These are phyloP conservation scores for Amiota mariae DNA, from an alignment of 2,888 invertebrate species.

Conservation along the genomic window DNA sequence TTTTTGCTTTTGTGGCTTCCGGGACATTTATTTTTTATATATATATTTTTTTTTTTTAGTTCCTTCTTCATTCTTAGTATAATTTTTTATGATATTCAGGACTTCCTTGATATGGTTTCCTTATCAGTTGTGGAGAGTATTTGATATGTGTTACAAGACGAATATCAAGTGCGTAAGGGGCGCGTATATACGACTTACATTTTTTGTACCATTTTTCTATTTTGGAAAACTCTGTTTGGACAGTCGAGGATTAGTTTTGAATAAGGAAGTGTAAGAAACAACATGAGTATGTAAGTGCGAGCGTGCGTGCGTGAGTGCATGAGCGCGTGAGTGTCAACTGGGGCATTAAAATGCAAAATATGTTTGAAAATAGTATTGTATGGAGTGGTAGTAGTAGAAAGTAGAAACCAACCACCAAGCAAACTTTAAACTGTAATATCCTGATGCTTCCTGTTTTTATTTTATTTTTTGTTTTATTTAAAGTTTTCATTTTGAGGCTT, in stretches of 20 bases:
- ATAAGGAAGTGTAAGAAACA: neutral
- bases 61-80: neutral
- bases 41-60: conserved; percentile 2
- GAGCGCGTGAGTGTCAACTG: neutral
- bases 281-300: neutral
- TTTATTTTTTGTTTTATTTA: no score
- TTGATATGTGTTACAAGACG: no score
- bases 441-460: neutral
- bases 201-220: neutral
- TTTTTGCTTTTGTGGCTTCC: conserved; percentile 15
- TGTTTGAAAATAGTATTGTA: neutral
- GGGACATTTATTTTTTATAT: no score
- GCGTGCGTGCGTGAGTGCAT: neutral
- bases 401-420: conserved; percentile 3
- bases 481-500: no score
- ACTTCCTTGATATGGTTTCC: conserved; percentile 19
- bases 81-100: no score
- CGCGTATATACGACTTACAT: neutral
- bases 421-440: neutral
- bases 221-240: conserved; percentile 1
- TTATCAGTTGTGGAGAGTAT: neutral
- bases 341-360: conserved; percentile 20
- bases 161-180: conserved; percentile 8
- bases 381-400: neutral
- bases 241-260: conserved; percentile 20